Evolutionary conservation across 2,113 vertebrate genomes (phyloP), one percentile per base, ranked within the genome.

Genomic region (Isichthys henryi): DNA sequence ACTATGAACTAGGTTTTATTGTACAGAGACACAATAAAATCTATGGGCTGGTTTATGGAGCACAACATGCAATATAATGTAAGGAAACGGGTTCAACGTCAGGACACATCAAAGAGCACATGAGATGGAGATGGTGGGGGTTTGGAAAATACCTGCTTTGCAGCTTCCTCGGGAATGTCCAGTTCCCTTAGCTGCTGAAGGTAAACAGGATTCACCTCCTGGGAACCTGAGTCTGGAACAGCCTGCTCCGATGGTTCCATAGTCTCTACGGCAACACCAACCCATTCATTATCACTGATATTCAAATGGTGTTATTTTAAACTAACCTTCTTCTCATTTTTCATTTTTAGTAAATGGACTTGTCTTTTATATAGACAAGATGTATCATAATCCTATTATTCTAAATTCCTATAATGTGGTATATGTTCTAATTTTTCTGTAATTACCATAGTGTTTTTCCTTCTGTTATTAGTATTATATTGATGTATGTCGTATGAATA

Each of bases 161-260:
- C 96, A 88, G 96, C 96, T 84, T 96, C 96, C 91, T 97, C 96
- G 0, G 96, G 96, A 90, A 97, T 97, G 92, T 95, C 96, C 84
- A 97, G 94, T 89, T 97, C 96, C 89, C 94, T 89, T 46, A 97
- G 94, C 93, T 97, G 96, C 91, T 96, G 96, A 46, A 97, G 92
- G 88, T 94, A 97, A 62, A 95, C 91, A 0, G 95, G 93, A 91
- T 97, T 96, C 77, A 97, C 95, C 35, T 96, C 95, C 93, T 95
- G 94, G 49, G 92, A 70, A 11, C 89, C 92, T 0, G 92, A 90
- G 43, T 94, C 94, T 62, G 93, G 92, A 46, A 92, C 91, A 3
- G 94, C 89, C 88, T 95, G 93, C 89, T 95, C 95, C 43, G 93
- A 93, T 43, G 95, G 92, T 91, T 96, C 96, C 96, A 96, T 96